Conservation (phyloP, 2,113 vertebrate genomes). For the Dicerorhinus sumatrensis region DNA sequence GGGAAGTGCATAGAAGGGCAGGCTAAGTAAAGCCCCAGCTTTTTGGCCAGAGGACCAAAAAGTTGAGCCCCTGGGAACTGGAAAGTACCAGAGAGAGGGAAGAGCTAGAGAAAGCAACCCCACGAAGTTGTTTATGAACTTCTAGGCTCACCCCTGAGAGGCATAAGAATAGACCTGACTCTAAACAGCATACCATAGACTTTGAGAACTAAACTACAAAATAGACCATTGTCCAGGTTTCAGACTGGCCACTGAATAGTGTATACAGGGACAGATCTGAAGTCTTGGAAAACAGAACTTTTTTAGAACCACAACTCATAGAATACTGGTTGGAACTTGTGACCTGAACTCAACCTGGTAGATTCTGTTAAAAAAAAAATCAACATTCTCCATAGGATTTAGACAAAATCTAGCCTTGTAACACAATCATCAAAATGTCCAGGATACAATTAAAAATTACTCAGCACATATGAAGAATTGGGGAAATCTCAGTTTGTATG, state of each 20-base stretch:
- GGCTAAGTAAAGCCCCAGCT: neutral
- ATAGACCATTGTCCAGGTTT: neutral
- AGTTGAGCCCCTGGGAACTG: neutral
- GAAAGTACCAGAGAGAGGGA: neutral
- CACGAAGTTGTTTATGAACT: conserved; percentile 8
- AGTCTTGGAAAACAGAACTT: neutral
- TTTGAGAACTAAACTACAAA: neutral
- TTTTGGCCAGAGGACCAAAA: neutral
- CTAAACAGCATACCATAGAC: neutral
- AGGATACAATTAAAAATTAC: neutral
- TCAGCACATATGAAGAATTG: neutral
- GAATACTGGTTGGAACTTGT: neutral
- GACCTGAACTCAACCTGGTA: neutral
- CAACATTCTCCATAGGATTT: neutral
- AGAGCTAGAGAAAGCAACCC: neutral
- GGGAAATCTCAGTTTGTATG: neutral
- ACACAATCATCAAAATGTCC: neutral
- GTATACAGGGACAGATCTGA: neutral
- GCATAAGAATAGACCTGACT: conserved; percentile 19
- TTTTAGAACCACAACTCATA: neutral
- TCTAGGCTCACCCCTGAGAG: conserved; percentile 1
- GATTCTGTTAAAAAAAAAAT: neutral
- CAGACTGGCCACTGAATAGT: neutral
- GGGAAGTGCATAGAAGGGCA: neutral
- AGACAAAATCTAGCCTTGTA: neutral